Base-by-base conservation (phyloP, 2,797 vertebrate genomes). In the Scomberomorus guttatus region DNA sequence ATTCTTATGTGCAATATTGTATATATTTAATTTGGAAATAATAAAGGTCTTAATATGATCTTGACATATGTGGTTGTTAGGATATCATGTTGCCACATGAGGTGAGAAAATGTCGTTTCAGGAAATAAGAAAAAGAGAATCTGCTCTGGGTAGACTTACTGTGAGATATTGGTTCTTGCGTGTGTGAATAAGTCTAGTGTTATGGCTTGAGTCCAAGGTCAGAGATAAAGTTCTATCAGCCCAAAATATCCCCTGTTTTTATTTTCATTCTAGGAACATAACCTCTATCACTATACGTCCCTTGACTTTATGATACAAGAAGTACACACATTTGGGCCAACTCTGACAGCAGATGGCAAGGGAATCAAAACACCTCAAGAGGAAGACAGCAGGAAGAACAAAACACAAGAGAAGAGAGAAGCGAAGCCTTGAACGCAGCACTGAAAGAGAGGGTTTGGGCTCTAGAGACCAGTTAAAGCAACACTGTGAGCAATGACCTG, bases 401-500 rank as follows among this genome's bases (percentile, higher is more conserved):
- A 76, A 29, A 25, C 46, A 51, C 11, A 42, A 44, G 17, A 42
- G 65, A 77, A 62, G 29, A 64, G 51, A 83, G 62, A 60, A 66
- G 42, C 7, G 3, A 63, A 62, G 55, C 67, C 81, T 81, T 80
- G 48, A 82, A 51, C 15, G 64, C 32, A 34, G 51, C 64, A 7
- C 59, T 77, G 77, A 87, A 77, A 71, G 69, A 79, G 55, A 67
- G 77, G 77, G 22, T 27, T 25, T 22, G 61, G 78, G n/a, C 83
- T 86, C 86, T 22, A 10, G 84, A 87, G 89, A 87, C n/a, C 77
- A 58, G 80, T 85, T 83, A 83, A 85, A 83, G 69, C 62, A 76
- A 46, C 74, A 61, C 12, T 71, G 55, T 37, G 44, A 72, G 58
- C 29, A 57, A 88, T 46, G 59, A 79, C 56, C 79, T 73, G 79